Conservation (phyloP, 1,140 invertebrate genomes). For the Zaprionus taronus region DNA sequence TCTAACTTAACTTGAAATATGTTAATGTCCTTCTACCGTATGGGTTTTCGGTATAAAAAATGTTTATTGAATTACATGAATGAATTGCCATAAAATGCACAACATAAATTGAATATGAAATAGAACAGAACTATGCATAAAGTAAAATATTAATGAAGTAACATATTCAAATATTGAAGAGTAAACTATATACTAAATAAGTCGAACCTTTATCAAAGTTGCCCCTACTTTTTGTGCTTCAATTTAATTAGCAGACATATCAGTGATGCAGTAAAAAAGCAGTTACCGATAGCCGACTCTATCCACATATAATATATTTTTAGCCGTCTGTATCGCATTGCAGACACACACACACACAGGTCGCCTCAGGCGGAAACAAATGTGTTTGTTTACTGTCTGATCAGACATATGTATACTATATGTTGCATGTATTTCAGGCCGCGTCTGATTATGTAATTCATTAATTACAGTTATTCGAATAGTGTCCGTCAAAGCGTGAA, state of each 20-base stretch:
- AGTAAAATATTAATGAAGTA: too few relatives aligned
- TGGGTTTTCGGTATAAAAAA: too few relatives aligned
- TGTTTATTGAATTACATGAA: too few relatives aligned
- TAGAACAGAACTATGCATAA: too few relatives aligned
- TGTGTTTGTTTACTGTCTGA: not conserved
- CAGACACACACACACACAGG: not conserved
- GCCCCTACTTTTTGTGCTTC: too few relatives aligned
- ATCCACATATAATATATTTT: not conserved
- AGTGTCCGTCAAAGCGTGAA: constrained; percentile 1
- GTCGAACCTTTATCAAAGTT: too few relatives aligned
- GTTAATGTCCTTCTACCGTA: too few relatives aligned
- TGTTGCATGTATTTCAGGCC: not conserved
- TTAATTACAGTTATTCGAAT: constrained; percentile 1
- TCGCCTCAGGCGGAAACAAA: not conserved
- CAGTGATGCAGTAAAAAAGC: not conserved
- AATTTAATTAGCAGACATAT: not conserved
- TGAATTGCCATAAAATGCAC: too few relatives aligned
- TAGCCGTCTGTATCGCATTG: not conserved
- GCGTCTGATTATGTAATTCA: constrained; percentile 6
- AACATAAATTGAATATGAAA: too few relatives aligned
- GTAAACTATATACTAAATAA: too few relatives aligned
- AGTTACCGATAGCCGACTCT: not conserved
- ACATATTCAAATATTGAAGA: too few relatives aligned
- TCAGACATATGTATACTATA: not conserved
- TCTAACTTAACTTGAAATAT: too few relatives aligned